Base-by-base conservation (phyloP, 37 sponge, comb jelly and placozoan species). In the Tethya wilhelma region DNA sequence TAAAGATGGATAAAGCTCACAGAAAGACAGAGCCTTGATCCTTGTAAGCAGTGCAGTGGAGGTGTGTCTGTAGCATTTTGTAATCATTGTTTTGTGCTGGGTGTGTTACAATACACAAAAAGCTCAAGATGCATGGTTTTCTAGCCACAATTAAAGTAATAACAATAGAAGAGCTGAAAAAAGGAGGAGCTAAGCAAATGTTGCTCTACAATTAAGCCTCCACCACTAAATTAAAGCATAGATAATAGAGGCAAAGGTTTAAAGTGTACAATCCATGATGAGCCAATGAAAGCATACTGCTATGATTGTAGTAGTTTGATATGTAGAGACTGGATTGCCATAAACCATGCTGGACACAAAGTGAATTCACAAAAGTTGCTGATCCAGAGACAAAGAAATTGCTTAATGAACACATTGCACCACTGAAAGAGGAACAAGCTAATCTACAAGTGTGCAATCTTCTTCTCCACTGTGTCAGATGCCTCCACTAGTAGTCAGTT, bases 301-400 rank as follows among this genome's bases (percentile, higher is more conserved):
- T 79, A 68, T 67, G 79, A 79, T 33, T 79, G 79, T 57, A 79
- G 34, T 49, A 8, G 49, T 19, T 55, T 78, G 4, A 45, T 65
- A 23, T 78, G 76, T 37, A 62, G 62, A 11, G 62, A 75, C 76
- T 63, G 64, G n/a, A 64, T 31, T 17, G 8, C 64, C 4, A 59
- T 30, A 7, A 49, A 77, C 3, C 78, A 77, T 39, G 20, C 23
- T 29, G 62, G 44, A 2, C 78, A 77, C 46, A 64, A 77, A 9
- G 17, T n/a, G 78, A 77, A 26, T 77, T 77, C 62, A 45, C 39
- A 41, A 60, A 44, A 9, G 43, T 17, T 11, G 64, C 44, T 41
- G 78, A 64, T 38, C 19, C 78, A 32, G 36, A 62, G 65, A 77
- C 22, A 28, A 72, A 49, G 73, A 30, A 72, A 30, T 20, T 49